Evolutionary conservation across 1,140 invertebrate genomes (phyloP), one percentile per base, ranked within the genome.

Genomic region (Bombus superbus): DNA sequence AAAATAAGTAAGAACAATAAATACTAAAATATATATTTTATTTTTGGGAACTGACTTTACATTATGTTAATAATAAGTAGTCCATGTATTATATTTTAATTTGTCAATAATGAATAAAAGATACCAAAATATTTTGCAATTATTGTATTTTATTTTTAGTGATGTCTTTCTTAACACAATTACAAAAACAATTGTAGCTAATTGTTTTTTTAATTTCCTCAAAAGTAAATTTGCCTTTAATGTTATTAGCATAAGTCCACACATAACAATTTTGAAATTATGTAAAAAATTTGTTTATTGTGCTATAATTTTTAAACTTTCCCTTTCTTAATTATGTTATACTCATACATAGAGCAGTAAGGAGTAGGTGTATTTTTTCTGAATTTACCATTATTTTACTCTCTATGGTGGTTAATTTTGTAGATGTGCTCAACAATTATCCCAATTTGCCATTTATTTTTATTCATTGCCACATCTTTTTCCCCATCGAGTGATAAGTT

Each of bases 401-500:
- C 47, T 88, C 83, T 75, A 76, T 59, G 81, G 71, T 88, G 80
- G 75, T 86, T 86, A 82, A 86, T 77, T 86, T 82, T 79, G 71
- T 89, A 89, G 71, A 78, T 47, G 57, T 89, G 88, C 69, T 89
- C 57, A 75, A 57, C 57, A 75, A 57, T 86, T 87, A 69, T 88
- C 76, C 76, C 47, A 78, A 89, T 89, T 89, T 89, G 87, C 83
- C 79, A 89, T 89, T 73, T 86, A 73, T 80, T 71, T 87, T 53
- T 84, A 72, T 79, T 88, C 83, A 85, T 88, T 74, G 73, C 80
- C 75, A 88, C 74, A 68, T 68, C 13, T 53, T 22, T 78, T 78
- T 44, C 73, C 38, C 79, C 40, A 64, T 85, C 44, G 79, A 68
- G 62, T 81, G 84, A 81, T 47, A 74, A 85, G 71, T 85, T 72